Evolutionary conservation across 2,797 vertebrate species (phyloP).

Genomic region (Anas georgica): DNA sequence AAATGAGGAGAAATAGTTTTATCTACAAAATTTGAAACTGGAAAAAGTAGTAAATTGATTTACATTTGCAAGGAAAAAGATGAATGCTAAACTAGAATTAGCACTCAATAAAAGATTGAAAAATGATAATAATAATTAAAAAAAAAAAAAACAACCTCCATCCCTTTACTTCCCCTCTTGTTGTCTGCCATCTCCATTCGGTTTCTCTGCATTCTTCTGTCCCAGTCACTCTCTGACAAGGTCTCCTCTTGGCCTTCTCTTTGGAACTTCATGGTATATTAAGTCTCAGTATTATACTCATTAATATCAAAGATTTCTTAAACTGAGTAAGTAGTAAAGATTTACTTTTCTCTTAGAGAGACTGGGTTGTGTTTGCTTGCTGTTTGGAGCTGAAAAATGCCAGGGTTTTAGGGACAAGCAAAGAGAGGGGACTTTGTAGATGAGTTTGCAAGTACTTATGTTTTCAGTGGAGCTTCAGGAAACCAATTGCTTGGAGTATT

Average conservation of each 20-base stretch:
- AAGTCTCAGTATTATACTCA: not conserved
- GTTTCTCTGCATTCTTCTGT: not conserved
- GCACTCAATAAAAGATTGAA: not conserved
- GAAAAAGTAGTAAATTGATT: not conserved
- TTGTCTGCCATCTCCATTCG: not conserved
- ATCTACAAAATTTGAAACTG: not conserved
- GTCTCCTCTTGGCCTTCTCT: not conserved
- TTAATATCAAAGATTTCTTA: conserved; percentile 4
- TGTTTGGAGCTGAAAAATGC: not conserved
- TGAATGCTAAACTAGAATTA: not conserved
- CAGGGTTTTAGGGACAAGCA: conserved; percentile 24
- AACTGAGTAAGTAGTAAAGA: conserved; percentile 20
- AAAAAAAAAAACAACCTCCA: not conserved
- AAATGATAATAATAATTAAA: not conserved
- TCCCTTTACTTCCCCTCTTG: not conserved
- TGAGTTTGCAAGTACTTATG: conserved; percentile 8
- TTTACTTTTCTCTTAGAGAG: conserved; percentile 32
- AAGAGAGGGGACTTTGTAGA: conserved; percentile 29
- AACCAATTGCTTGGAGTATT: not conserved
- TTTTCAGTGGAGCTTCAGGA: not conserved
- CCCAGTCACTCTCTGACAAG: not conserved
- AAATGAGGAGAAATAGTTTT: not conserved
- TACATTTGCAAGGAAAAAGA: not conserved
- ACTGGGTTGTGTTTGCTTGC: conserved; percentile 25
- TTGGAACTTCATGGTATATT: not conserved